These are phyloP conservation scores for Drosophila repleta DNA, from an alignment of 1,140 invertebrate genomes.

Conservation along the genomic window DNA sequence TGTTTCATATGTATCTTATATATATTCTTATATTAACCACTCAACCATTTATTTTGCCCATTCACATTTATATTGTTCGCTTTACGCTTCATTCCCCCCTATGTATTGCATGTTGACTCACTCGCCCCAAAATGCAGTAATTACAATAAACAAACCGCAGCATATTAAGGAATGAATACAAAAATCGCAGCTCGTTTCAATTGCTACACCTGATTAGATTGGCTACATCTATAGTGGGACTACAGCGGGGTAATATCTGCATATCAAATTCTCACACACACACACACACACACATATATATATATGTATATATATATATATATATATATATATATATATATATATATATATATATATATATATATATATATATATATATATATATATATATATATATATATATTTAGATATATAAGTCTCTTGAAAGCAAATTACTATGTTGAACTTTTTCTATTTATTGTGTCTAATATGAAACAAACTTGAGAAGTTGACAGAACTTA, in stretches of 20 bases:
- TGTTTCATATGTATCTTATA: conserved; percentile 37
- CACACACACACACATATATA: no score
- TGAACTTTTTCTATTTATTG: no score
- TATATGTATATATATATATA: no score
- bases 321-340: no score
- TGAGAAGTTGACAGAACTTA: neutral
- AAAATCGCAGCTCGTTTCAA: conserved; percentile 15
- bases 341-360: no score
- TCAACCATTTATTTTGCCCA: conserved; percentile 48
- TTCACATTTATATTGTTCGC: conserved; percentile 56
- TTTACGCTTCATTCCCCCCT: conserved; percentile 68
- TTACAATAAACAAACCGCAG: conserved; percentile 65
- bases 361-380: no score
- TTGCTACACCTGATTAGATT: neutral
- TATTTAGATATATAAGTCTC: no score
- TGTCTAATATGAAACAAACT: neutral
- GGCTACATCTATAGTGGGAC: no score
- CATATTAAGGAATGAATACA: conserved; percentile 71
- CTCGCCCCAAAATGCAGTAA: conserved; percentile 46
- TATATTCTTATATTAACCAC: conserved; percentile 52
- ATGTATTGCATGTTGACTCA: conserved; percentile 48
- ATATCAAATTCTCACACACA: no score
- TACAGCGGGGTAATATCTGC: neutral
- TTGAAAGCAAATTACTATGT: no score
- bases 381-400: no score